These are phyloP conservation scores for Liparis tanakae DNA, from an alignment of 2,797 vertebrate genomes.

Conservation along the genomic window DNA sequence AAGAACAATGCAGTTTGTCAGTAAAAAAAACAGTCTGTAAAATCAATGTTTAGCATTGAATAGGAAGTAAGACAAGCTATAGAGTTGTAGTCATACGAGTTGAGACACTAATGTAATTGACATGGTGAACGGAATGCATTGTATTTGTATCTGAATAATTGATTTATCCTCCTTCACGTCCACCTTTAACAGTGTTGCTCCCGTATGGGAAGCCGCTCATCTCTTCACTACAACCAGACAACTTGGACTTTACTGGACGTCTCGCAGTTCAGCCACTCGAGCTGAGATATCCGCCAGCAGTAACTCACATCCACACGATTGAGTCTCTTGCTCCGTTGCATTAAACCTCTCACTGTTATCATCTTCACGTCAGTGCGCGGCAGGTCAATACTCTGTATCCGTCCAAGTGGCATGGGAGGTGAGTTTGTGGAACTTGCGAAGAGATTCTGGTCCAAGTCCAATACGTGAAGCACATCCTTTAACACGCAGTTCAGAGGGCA, in stretches of 20 bases:
- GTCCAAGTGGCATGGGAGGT: conserved; percentile 42
- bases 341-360: conserved; percentile 48
- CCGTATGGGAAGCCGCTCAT: background rate
- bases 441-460: rapidly evolving
- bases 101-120: background rate
- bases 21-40: background rate
- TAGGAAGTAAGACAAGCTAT: background rate
- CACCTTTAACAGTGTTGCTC: background rate
- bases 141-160: conserved; percentile 7
- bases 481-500: conserved; percentile 79
- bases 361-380: conserved; percentile 70
- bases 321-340: conserved; percentile 61
- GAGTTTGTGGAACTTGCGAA: background rate
- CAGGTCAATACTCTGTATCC: conserved; percentile 62
- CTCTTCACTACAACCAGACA: conserved; percentile 50
- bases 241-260: conserved; percentile 38
- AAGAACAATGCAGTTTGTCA: background rate
- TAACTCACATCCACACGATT: conserved; percentile 71
- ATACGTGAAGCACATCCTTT: conserved; percentile 40
- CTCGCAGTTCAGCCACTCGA: conserved; percentile 22
- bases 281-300: conserved; percentile 75
- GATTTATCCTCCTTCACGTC: background rate
- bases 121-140: background rate
- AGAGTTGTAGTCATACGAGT: background rate
- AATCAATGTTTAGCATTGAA: background rate